These are phyloP conservation scores for Xenopus borealis DNA, from an alignment of 2,113 vertebrate species.

Conservation along the genomic window DNA sequence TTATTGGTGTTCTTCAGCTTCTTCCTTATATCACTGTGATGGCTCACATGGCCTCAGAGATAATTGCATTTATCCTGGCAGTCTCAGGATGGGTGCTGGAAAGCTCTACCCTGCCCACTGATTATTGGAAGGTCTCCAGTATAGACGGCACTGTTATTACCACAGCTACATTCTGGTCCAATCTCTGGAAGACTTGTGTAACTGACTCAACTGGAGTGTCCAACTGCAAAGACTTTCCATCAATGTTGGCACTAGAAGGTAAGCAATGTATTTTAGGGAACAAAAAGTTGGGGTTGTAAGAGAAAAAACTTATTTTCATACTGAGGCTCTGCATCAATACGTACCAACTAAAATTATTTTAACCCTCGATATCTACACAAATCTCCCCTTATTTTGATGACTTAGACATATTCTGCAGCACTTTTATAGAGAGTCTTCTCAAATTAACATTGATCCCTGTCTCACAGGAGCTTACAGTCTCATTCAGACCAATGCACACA, in stretches of 20 bases:
- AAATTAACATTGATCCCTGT: too few relatives aligned
- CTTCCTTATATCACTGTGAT: constrained; percentile 47
- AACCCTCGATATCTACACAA: too few relatives aligned
- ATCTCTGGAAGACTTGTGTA: constrained; percentile 91
- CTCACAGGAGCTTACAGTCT: too few relatives aligned
- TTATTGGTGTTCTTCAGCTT: background rate
- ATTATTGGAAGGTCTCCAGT: constrained; percentile 93
- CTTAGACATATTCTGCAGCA: too few relatives aligned
- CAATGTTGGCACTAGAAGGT: constrained; percentile 93
- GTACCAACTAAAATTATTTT: background rate
- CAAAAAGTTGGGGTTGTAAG: background rate
- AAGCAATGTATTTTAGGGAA: background rate
- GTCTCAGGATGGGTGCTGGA: constrained; percentile 85
- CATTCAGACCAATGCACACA: too few relatives aligned
- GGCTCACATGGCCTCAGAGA: constrained; percentile 77
- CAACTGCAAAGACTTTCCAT: constrained; percentile 92
- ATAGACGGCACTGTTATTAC: constrained; percentile 91
- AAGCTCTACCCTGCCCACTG: constrained; percentile 84
- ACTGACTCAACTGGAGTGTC: constrained; percentile 92
- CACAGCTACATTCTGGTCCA: constrained; percentile 79
- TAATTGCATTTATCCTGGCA: constrained; percentile 75
- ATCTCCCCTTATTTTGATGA: too few relatives aligned
- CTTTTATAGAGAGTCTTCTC: too few relatives aligned
- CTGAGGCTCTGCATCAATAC: background rate
- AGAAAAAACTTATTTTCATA: background rate